A percentile compares a stretch with the other conserved stretches of the same genome.
These are phyloP conservation scores for Netelia inedita DNA, from an alignment of 2,888 invertebrate genomes.

Conservation along the genomic window DNA sequence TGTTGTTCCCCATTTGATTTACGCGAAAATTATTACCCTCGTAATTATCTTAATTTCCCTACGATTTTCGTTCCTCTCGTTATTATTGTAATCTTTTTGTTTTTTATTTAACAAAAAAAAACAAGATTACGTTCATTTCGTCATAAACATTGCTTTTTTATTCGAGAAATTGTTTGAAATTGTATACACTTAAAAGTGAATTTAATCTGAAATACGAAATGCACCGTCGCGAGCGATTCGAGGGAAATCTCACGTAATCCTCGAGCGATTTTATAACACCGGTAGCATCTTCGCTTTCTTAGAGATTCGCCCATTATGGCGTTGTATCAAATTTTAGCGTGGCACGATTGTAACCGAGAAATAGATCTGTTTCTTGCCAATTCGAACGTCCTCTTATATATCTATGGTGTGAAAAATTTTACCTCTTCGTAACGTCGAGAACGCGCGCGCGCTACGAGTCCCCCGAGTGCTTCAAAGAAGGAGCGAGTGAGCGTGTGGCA, in stretches of 20 bases:
- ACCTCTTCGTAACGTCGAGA: slow-evolving; percentile 5
- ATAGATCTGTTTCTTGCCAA: background rate
- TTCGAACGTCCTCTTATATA: slow-evolving; percentile 14
- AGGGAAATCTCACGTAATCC: slow-evolving; percentile 53
- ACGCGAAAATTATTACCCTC: too few species aligned
- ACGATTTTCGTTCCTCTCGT: too few species aligned
- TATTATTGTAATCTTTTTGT: too few species aligned
- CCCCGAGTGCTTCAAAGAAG: slow-evolving; percentile 71
- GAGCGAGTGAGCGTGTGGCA: slow-evolving; percentile 76
- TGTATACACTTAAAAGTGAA: background rate
- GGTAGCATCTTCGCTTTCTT: slow-evolving; percentile 29
- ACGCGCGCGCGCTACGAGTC: background rate
- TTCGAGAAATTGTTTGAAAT: background rate
- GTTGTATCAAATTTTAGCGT: slow-evolving; percentile 33
- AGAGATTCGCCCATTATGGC: slow-evolving; percentile 35
- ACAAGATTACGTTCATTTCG: too few species aligned
- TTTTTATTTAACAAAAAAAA: too few species aligned
- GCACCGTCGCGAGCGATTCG: background rate
- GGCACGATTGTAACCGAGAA: slow-evolving; percentile 20
- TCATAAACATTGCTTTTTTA: too few species aligned
- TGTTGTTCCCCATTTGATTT: background rate
- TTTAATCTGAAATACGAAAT: background rate
- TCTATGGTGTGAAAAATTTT: slow-evolving; percentile 48
- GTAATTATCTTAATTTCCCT: too few species aligned
- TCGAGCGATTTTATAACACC: slow-evolving; percentile 55